Base-by-base conservation (phyloP, 2,888 invertebrate species). In the Deroplatys truncata region DNA sequence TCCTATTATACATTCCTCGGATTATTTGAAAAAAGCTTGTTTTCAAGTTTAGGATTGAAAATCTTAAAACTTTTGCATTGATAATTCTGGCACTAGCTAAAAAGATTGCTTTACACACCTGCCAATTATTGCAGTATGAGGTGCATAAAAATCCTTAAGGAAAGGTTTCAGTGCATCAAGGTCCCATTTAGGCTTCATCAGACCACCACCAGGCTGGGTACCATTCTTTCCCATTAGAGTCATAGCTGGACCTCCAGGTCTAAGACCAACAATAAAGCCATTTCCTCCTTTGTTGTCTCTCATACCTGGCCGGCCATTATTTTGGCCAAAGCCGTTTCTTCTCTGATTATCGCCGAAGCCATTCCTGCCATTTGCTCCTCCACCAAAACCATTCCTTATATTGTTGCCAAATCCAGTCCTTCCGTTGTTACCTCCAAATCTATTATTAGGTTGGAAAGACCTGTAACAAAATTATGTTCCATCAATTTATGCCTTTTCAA, bases 81-180 rank as follows among this genome's bases (percentile, higher is more conserved):
- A 9, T 8, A 9, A 20, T 9, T 43, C 10, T 9, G 31, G 31
- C 31, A 31, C 31, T 31, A 31, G n/a, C n/a, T n/a, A 31, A 8
- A 35, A 35, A 8, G 4, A 0, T 35, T 4, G 20, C 25, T 10
- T 7, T 82, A 43, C 86, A 84, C 29, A 90, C 25, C 97, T 96
- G 91, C 94, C 95, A 86, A 95, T 93, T 0, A 98, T 97, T 92
- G 96, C 95, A 0, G 96, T 95, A 92, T 97, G 97, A 9, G 98
- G 98, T 83, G 96, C 95, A 93, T 99, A 99, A 93, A 99, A 99
- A 93, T 98, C 98, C 94, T 99, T 99, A 92, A 98, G 96, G 94
- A 99, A 98, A 0, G 98, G 97, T 84, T 96, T 96, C 28, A 99
- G 94, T 82, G 95, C 95, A 28, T 96, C 95, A 92, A 96, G 95